Base-by-base conservation (phyloP, 2,113 vertebrate genomes). In the Forbesichthys papilliferus region DNA sequence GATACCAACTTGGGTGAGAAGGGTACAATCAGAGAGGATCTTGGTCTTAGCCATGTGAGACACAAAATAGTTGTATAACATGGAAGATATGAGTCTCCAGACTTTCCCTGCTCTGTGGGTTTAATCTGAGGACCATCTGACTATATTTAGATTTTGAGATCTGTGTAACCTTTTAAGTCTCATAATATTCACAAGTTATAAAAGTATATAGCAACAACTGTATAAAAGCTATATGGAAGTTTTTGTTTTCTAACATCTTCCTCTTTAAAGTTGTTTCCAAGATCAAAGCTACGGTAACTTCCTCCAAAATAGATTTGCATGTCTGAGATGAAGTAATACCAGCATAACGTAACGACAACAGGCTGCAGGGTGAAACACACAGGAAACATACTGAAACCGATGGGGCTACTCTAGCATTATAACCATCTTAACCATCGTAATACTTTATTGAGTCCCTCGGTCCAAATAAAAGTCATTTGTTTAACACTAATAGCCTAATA, bases 231-330 rank as follows among this genome's bases (percentile, higher is more conserved):
- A 42, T 27, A 27, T 42, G 6, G 48, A 2, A 18, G 64, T 67
- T 71, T 5, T 3, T 7, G 60, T 54, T 69, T 65, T 57, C 74
- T 34, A 11, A 27, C 61, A 55, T 60, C 18, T 54, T 13, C 52
- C 49, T 54, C 4, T n/a, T 18, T 61, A 56, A 2, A 56, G 1
- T 42, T 42, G 36, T 42, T 42, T 42, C 36, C 36, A 42, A 5
- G 3, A 42, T 42, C 36, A 5, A 42, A 42, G n/a, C 34, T 66
- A 47, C 69, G 61, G 42, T 54, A 52, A 67, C 18, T 20, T n/a
- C 36, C 12, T 62, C 82, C 61, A 86, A 86, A 84, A 87, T 90
- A 87, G 81, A 75, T 42, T 27, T 42, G 58, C 66, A 71, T 61
- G 34, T 68, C 5, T 64, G 49, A 58, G 71, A 72, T 52, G 60